Evolutionary conservation across 2,888 invertebrate species (phyloP), one percentile per base, ranked within the genome.

Genomic region (Oligia latruncula): DNA sequence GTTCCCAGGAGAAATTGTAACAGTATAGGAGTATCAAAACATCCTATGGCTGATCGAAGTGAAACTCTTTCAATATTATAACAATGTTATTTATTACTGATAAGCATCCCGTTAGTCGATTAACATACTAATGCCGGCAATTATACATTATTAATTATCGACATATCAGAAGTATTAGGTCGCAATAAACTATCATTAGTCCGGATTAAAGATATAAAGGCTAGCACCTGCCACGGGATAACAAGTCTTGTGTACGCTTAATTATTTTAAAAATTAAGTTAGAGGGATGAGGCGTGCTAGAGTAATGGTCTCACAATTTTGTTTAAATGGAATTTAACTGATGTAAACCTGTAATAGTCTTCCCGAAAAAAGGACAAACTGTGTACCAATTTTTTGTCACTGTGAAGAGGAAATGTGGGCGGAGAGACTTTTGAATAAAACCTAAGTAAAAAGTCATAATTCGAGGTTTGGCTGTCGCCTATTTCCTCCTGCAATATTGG

Each of bases 131-230:
- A 83, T 75, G 68, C 13, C 46, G 4, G 49, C 78, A 84, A 88
- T 88, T 88, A 88, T 74, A 46, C 4, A 46, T 29, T 58, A 82
- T 84, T 88, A 86, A 86, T 78, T 80, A 88, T 71, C 65, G 74
- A 75, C 73, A 78, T 55, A 74, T 83, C 74, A 71, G 5, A 55
- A 68, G 73, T 72, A 87, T 85, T 87, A 83, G 86, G 77, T 64
- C 67, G 71, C 81, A 29, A 83, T 87, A 83, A 81, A 81, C 43
- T 64, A 84, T 87, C 77, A 82, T 85, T 85, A 82, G 72, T 65
- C 8, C 5, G 74, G 77, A 85, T 78, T 71, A 84, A 80, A 76
- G 43, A 71, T 62, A 83, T 71, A 70, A 77, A 74, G 11, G 35
- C 23, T 55, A 20, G 58, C 88, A 87, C 77, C 87, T 88, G 88